A percentile compares a stretch with the other conserved stretches of the same genome.
Evolutionary conservation across 2,797 vertebrate genomes (phyloP).

Genomic region (Tauraco hartlaubi): DNA sequence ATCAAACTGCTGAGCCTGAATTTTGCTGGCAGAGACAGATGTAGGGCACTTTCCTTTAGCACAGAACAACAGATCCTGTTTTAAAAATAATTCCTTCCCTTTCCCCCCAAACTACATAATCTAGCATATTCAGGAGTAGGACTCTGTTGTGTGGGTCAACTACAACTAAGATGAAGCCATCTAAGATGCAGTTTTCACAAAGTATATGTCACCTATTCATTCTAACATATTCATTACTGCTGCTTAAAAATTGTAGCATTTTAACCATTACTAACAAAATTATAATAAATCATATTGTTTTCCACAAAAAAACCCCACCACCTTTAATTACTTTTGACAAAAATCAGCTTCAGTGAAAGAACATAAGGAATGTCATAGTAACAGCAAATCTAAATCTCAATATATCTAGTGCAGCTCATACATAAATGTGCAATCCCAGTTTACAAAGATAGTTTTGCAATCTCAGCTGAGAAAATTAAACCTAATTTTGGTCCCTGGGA

Average conservation of each 20-base stretch:
- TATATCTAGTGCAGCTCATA: background rate
- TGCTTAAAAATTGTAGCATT: background rate
- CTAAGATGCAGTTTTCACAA: background rate
- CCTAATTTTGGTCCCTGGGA: background rate
- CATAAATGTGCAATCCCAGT: background rate
- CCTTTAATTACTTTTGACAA: background rate
- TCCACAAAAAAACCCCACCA: background rate
- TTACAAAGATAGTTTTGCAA: background rate
- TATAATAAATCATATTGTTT: background rate
- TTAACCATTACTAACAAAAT: background rate
- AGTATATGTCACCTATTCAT: background rate
- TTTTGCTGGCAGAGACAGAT: slow-evolving; percentile 67
- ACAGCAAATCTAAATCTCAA: background rate
- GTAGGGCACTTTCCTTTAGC: slow-evolving; percentile 4
- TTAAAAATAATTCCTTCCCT: slow-evolving; percentile 18
- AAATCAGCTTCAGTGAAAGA: background rate
- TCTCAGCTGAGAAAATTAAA: background rate
- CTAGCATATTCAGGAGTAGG: background rate
- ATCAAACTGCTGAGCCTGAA: slow-evolving; percentile 63
- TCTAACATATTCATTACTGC: background rate
- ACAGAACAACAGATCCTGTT: background rate
- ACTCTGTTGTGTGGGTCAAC: slow-evolving; percentile 5
- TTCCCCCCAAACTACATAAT: background rate
- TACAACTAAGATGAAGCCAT: background rate
- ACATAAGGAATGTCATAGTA: background rate